Evolutionary conservation across 2,797 vertebrate genomes (phyloP).

Genomic region (Gila robusta): DNA sequence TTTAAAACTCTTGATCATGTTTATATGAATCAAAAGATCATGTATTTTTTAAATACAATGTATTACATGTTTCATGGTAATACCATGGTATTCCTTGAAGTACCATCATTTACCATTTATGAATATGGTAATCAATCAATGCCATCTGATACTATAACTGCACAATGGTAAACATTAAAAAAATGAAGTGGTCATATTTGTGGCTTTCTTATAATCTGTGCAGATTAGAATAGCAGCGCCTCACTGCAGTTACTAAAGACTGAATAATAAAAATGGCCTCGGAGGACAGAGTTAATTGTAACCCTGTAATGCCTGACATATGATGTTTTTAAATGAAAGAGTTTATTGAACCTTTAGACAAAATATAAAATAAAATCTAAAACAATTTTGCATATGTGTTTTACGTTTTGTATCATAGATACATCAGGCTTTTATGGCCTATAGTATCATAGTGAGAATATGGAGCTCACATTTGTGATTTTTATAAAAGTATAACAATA

Average conservation of each 20-base stretch:
- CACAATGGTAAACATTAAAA: neutral
- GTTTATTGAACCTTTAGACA: neutral
- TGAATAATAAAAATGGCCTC: neutral
- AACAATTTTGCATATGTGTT: neutral
- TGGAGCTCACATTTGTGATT: neutral
- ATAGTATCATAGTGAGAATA: neutral
- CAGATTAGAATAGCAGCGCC: neutral
- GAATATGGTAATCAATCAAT: neutral
- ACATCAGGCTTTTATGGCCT: neutral
- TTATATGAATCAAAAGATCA: neutral
- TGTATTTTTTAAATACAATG: neutral
- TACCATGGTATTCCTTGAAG: neutral
- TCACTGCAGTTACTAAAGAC: neutral
- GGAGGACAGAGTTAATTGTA: neutral
- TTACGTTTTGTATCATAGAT: neutral
- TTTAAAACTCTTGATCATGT: neutral
- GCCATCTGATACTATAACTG: neutral
- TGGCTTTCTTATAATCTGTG: neutral
- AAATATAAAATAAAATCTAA: neutral
- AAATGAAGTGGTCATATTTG: neutral
- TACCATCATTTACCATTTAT: neutral
- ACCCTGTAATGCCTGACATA: neutral
- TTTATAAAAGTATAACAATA: neutral
- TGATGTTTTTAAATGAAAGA: neutral
- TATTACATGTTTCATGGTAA: neutral